These are phyloP conservation scores for Alosa alosa DNA, from an alignment of 2,113 vertebrate species.

Conservation along the genomic window DNA sequence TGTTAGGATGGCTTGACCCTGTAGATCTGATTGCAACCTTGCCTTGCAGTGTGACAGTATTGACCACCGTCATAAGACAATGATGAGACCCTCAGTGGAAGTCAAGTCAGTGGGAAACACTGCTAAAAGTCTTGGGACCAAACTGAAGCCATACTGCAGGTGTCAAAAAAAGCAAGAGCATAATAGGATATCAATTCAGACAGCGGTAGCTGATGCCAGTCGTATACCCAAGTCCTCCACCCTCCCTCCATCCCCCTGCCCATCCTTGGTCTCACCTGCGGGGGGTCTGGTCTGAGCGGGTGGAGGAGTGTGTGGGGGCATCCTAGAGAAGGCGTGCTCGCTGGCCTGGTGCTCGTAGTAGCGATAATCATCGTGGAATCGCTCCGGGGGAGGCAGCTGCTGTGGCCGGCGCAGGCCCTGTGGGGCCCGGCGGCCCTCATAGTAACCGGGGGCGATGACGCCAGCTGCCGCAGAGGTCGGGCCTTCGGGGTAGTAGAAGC, in stretches of 20 bases:
- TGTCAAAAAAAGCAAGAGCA: not conserved
- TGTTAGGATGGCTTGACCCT: not conserved
- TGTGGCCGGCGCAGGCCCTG: slow-evolving; percentile 52
- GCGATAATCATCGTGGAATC: slow-evolving; percentile 84
- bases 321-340: slow-evolving; percentile 85
- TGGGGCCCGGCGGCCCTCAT: slow-evolving; percentile 70
- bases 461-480: slow-evolving; percentile 52
- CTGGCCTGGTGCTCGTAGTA: slow-evolving; percentile 82
- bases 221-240: not conserved
- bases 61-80: not conserved
- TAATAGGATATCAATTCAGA: not conserved
- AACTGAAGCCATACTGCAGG: not conserved
- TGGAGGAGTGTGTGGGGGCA: slow-evolving; percentile 63
- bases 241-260: not conserved
- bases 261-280: slow-evolving; percentile 72
- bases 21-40: not conserved
- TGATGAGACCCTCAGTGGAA: not conserved
- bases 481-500: slow-evolving; percentile 80
- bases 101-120: not conserved
- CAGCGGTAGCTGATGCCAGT: not conserved
- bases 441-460: slow-evolving; percentile 59
- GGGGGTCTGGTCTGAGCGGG: slow-evolving; percentile 83
- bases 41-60: not conserved
- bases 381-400: slow-evolving; percentile 72
- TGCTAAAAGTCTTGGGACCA: not conserved